phyloP scores from a whole-genome alignment of 2,888 invertebrate genomes.

The Diabrotica balteata region DNA sequence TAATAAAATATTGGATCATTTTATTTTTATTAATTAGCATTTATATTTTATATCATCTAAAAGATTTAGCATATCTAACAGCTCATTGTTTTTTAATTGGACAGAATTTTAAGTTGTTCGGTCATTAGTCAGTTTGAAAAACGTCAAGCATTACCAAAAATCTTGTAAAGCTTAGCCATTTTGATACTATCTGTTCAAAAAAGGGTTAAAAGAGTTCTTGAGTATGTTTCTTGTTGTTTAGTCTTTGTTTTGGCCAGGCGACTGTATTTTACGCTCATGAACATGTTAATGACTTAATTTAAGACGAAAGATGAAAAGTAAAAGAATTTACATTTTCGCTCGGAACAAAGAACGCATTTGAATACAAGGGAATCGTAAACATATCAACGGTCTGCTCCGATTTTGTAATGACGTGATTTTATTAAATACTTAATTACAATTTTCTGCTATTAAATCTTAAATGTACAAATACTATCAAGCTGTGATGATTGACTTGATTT shows the following conservation, averaged over 20 bases:
- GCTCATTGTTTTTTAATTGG: slow-evolving; percentile 32
- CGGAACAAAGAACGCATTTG: slow-evolving; percentile 23
- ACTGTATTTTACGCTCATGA: slow-evolving; percentile 20
- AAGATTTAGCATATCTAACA: slow-evolving; percentile 11
- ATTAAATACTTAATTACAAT: too few relatives aligned
- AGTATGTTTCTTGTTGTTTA: neutral
- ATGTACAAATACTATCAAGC: neutral
- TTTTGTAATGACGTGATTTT: too few relatives aligned
- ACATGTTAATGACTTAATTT: slow-evolving; percentile 28
- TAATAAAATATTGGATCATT: slow-evolving; percentile 8
- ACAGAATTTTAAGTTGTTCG: slow-evolving; percentile 25
- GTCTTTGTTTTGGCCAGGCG: slow-evolving; percentile 11
- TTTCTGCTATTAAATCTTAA: too few relatives aligned
- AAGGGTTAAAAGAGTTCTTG: slow-evolving; percentile 13
- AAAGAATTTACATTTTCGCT: slow-evolving; percentile 15
- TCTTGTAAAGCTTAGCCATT: slow-evolving; percentile 15
- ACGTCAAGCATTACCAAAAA: slow-evolving; percentile 22
- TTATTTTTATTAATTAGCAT: slow-evolving; percentile 13
- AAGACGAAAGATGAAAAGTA: slow-evolving; percentile 4
- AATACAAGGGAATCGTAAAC: slow-evolving; percentile 25
- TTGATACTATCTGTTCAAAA: slow-evolving; percentile 20
- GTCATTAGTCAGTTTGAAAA: slow-evolving; percentile 25
- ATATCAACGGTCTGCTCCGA: neutral
- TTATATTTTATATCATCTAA: slow-evolving; percentile 17
- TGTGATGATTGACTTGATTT: neutral